phyloP scores from a whole-genome alignment of 2,797 vertebrate genomes.

The Pogonophryne albipinna region DNA sequence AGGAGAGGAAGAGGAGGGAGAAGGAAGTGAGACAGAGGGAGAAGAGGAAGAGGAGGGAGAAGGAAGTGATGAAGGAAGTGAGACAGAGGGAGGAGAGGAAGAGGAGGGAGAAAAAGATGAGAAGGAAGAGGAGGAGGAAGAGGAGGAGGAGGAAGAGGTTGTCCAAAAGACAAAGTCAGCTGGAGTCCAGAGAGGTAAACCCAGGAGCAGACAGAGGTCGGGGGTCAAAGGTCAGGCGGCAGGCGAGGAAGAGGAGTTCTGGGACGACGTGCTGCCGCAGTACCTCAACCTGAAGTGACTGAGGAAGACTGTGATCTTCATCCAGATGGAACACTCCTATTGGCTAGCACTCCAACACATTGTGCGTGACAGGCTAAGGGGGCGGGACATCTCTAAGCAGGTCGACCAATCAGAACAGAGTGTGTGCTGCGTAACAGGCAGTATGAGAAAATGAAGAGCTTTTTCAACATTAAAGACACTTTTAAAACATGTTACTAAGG shows the following conservation, averaged over 20 bases:
- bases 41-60: not conserved
- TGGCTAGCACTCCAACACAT: too few relatives aligned
- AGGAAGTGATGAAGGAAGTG: not conserved
- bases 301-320: too few relatives aligned
- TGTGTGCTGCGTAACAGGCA: too few relatives aligned
- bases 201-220: constrained; percentile 39
- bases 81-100: not conserved
- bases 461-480: too few relatives aligned
- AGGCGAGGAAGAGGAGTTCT: constrained; percentile 75
- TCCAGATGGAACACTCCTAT: too few relatives aligned
- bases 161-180: constrained; percentile 30
- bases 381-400: too few relatives aligned
- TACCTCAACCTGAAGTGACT: constrained; percentile 80
- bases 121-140: not conserved
- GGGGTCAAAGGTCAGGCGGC: constrained; percentile 62
- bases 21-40: not conserved
- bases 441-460: too few relatives aligned
- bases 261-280: constrained; percentile 81
- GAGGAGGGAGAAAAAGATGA: not conserved
- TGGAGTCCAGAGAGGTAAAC: constrained; percentile 14
- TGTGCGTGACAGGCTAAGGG: too few relatives aligned
- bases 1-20: not conserved
- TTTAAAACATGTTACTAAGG: too few relatives aligned
- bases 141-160: constrained; percentile 11
- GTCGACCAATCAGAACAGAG: too few relatives aligned